Evolutionary conservation across 1,140 invertebrate species (phyloP).

Genomic region (Formica selysi): DNA sequence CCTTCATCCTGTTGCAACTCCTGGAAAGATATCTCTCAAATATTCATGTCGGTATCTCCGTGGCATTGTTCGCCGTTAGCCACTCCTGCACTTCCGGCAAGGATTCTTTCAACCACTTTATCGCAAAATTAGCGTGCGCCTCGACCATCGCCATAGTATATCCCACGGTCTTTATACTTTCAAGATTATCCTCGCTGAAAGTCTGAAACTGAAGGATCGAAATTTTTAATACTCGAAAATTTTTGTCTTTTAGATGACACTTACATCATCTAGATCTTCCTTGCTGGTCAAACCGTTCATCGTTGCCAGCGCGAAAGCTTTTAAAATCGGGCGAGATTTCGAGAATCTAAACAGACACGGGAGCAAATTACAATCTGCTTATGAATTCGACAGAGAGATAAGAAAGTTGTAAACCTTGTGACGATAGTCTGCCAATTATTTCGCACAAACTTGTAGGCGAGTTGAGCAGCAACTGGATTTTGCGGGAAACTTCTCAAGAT

Average conservation of each 20-base stretch:
- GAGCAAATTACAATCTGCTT: constrained; percentile 37
- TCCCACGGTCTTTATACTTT: constrained; percentile 79
- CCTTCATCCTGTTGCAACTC: not conserved
- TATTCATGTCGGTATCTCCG: constrained; percentile 35
- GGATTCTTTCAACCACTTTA: constrained; percentile 78
- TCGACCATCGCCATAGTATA: constrained; percentile 80
- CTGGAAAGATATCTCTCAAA: not conserved
- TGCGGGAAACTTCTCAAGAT: constrained; percentile 77
- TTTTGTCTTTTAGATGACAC: not conserved
- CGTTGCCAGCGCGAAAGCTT: constrained; percentile 78
- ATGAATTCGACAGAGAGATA: constrained; percentile 5
- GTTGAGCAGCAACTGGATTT: constrained; percentile 78
- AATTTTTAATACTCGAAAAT: constrained; percentile 6
- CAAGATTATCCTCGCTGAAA: constrained; percentile 80
- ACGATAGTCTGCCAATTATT: constrained; percentile 79
- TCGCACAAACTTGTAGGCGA: constrained; percentile 77
- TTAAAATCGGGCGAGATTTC: constrained; percentile 74
- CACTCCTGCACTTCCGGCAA: constrained; percentile 70
- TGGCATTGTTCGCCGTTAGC: constrained; percentile 48
- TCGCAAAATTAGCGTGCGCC: constrained; percentile 79
- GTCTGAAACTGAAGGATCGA: constrained; percentile 78
- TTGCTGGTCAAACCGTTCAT: constrained; percentile 77
- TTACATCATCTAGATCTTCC: constrained; percentile 80
- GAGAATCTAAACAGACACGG: constrained; percentile 68
- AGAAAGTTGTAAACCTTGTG: constrained; percentile 68